These are phyloP conservation scores for Chaetodon auriga DNA, from an alignment of 2,113 vertebrate genomes.

Conservation along the genomic window DNA sequence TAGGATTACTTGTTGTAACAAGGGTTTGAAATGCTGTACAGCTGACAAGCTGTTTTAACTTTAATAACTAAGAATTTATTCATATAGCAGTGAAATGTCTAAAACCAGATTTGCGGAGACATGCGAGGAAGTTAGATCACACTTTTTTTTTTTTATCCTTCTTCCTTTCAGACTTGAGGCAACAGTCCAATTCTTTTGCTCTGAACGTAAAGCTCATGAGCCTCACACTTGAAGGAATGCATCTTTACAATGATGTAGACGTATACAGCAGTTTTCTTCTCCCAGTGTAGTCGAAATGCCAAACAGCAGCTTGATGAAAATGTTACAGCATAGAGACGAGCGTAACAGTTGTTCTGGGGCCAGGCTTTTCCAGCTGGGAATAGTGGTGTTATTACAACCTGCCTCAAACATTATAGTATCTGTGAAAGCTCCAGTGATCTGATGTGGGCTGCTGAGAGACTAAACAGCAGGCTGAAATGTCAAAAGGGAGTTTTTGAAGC, in stretches of 20 bases:
- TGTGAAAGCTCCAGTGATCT: constrained; percentile 34
- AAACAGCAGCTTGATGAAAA: constrained; percentile 62
- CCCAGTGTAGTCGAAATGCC: constrained; percentile 28
- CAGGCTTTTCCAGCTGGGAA: constrained; percentile 19
- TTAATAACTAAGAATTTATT: constrained; percentile 11
- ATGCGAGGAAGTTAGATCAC: background rate
- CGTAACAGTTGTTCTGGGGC: constrained; percentile 46
- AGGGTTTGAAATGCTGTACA: constrained; percentile 29
- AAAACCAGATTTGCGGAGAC: background rate
- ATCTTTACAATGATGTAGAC: background rate
- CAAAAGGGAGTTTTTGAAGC: constrained; percentile 42
- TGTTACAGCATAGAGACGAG: constrained; percentile 60
- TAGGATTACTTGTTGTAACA: constrained; percentile 40
- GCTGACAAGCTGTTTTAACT: constrained; percentile 32
- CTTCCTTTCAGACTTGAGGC: background rate
- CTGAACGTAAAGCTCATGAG: background rate
- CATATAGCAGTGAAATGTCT: constrained; percentile 10
- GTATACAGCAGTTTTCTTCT: constrained; percentile 2
- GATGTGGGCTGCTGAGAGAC: constrained; percentile 26
- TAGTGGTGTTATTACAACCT: constrained; percentile 35
- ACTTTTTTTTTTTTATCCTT: background rate
- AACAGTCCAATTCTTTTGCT: background rate
- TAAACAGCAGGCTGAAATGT: constrained; percentile 20
- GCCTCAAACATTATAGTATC: constrained; percentile 28
- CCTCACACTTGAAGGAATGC: background rate